Evolutionary conservation across 2,888 invertebrate genomes (phyloP).

Genomic region (Pecten maximus): DNA sequence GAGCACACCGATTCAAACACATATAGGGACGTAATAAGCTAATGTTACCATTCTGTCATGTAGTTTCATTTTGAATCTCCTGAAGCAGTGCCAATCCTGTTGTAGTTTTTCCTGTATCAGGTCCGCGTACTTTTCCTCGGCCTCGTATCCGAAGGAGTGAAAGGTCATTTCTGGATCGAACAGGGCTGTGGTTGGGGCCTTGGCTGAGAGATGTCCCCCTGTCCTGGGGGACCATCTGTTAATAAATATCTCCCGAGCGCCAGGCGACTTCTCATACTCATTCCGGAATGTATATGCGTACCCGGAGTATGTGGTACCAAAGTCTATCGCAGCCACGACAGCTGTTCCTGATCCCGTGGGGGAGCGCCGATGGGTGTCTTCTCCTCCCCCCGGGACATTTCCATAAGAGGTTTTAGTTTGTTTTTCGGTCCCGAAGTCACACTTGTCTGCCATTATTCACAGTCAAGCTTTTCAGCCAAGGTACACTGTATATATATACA

Average conservation of each 20-base stretch:
- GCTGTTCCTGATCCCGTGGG: not conserved
- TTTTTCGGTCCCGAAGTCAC: not conserved
- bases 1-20: not conserved
- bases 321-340: not conserved
- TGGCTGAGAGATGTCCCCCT: not conserved
- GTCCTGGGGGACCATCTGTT: not conserved
- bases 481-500: too few species aligned
- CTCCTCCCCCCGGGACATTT: not conserved
- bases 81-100: slow-evolving; percentile 17
- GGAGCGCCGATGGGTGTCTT: not conserved
- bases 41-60: slow-evolving; percentile 1
- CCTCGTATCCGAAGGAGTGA: not conserved
- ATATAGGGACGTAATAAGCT: too few species aligned
- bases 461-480: too few species aligned
- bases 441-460: not conserved
- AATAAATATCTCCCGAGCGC: not conserved
- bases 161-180: not conserved
- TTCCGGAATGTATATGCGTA: not conserved
- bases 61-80: not conserved
- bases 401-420: not conserved
- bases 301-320: not conserved
- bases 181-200: not conserved
- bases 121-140: not conserved
- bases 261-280: not conserved
- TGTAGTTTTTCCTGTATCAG: not conserved